These are phyloP conservation scores for Zophobas morio DNA, from an alignment of 1,140 invertebrate genomes.

Conservation along the genomic window DNA sequence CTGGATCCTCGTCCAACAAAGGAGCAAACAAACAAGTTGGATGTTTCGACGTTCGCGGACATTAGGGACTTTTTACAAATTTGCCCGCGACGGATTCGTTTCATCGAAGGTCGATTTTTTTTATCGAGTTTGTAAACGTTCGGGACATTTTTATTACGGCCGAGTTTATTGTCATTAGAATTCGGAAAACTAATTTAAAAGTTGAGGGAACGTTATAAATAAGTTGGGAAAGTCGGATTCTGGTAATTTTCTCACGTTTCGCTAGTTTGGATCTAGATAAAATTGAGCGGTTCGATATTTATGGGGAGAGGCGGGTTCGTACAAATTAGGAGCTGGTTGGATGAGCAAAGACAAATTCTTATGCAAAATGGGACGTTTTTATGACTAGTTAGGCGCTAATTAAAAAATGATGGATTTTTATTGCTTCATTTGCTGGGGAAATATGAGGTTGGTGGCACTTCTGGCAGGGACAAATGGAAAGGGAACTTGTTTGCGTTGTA, in stretches of 20 bases:
- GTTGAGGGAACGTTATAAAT: background rate
- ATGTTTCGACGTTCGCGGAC: background rate
- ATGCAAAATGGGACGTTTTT: too few relatives aligned
- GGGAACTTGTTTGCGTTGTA: too few relatives aligned
- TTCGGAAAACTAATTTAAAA: background rate
- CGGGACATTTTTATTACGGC: background rate
- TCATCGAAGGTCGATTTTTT: background rate
- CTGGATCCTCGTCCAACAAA: background rate
- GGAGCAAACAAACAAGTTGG: background rate
- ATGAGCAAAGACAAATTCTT: too few relatives aligned
- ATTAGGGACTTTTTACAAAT: background rate
- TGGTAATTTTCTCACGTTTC: background rate
- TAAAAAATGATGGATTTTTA: too few relatives aligned
- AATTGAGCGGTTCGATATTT: background rate
- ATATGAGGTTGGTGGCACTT: too few relatives aligned
- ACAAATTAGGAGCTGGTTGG: background rate
- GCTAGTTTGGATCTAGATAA: background rate
- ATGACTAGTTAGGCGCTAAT: too few relatives aligned
- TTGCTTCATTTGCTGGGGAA: too few relatives aligned
- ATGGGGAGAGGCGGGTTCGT: background rate
- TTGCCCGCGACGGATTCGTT: background rate
- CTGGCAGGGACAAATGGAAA: too few relatives aligned
- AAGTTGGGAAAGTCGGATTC: background rate
- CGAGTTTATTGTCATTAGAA: background rate
- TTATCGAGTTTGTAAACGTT: background rate